Evolutionary conservation across 2,113 vertebrate genomes (phyloP).

Genomic region (Coptodon rendalli): DNA sequence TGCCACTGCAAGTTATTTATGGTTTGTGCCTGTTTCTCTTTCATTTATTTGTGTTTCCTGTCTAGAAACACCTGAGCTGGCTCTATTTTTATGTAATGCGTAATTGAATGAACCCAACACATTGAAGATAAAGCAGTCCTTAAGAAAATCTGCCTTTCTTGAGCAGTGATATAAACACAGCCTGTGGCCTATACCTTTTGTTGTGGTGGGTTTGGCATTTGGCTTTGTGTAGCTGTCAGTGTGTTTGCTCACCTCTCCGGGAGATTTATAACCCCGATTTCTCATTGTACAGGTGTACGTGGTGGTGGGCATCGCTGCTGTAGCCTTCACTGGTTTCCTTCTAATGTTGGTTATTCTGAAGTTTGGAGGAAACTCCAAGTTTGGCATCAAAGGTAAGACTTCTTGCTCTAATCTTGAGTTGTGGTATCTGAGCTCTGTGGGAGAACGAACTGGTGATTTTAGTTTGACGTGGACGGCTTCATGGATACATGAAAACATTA

Average conservation of each 20-base stretch:
- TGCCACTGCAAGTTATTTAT: background rate
- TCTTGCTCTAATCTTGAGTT: background rate
- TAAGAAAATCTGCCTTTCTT: background rate
- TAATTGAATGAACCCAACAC: background rate
- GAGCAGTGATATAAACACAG: background rate
- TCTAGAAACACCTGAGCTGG: background rate
- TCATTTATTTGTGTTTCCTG: background rate
- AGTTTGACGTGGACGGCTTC: conserved; percentile 1
- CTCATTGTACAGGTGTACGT: conserved; percentile 82
- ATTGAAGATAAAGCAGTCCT: background rate
- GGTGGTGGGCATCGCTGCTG: conserved; percentile 90
- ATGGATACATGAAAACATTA: conserved; percentile 17
- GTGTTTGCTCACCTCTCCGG: background rate
- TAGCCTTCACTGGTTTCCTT: conserved; percentile 90
- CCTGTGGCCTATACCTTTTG: background rate
- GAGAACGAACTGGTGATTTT: background rate
- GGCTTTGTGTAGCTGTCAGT: background rate
- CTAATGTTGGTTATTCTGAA: conserved; percentile 94
- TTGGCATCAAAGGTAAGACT: conserved; percentile 98
- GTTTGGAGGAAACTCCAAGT: conserved; percentile 95
- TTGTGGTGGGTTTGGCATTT: background rate
- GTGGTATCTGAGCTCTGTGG: background rate
- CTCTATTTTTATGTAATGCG: background rate
- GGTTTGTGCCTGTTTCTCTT: background rate
- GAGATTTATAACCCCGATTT: background rate